Evolutionary conservation across 64 coral and sea anemone species (phyloP).

Genomic region (Porites lutea): DNA sequence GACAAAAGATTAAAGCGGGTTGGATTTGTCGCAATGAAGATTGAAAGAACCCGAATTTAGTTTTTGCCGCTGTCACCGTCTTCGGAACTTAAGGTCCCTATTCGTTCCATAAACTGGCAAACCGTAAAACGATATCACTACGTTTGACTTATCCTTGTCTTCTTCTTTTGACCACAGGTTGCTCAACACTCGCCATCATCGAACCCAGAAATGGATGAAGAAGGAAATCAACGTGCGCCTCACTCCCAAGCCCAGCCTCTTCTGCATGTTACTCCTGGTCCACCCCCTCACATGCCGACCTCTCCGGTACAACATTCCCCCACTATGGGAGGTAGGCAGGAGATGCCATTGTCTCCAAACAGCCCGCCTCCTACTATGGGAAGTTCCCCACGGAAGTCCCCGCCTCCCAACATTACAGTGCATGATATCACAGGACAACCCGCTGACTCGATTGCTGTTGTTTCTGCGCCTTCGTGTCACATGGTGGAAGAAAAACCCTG

Average conservation of each 20-base stretch:
- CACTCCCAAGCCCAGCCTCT: conserved; percentile 42
- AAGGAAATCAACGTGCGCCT: conserved; percentile 10
- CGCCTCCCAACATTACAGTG: conserved; percentile 88
- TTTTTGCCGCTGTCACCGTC: too few species aligned
- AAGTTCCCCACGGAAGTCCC: conserved; percentile 61
- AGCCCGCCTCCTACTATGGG: conserved; percentile 42
- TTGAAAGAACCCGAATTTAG: too few species aligned
- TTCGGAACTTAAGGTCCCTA: too few species aligned
- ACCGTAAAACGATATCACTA: too few species aligned
- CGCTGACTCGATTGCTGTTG: conserved; percentile 45
- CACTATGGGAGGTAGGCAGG: conserved; percentile 2
- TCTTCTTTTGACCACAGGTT: neutral
- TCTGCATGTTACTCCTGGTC: conserved; percentile 25
- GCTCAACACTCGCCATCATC: conserved; percentile 10
- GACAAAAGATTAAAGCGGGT: too few species aligned
- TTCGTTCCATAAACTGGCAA: too few species aligned
- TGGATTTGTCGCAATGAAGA: too few species aligned
- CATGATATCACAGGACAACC: conserved; percentile 66
- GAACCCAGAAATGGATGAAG: conserved; percentile 33
- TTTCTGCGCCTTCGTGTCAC: conserved; percentile 46
- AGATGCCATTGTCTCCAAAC: conserved; percentile 45
- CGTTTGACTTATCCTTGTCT: neutral
- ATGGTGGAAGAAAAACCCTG: conserved; percentile 55
- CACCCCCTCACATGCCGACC: conserved; percentile 38
- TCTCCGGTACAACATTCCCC: conserved; percentile 59